Percentiles rank a stretch among this genome's conserved stretches.
Conservation (phyloP, 2,113 vertebrate species). For the Sphyrna mokarran region DNA sequence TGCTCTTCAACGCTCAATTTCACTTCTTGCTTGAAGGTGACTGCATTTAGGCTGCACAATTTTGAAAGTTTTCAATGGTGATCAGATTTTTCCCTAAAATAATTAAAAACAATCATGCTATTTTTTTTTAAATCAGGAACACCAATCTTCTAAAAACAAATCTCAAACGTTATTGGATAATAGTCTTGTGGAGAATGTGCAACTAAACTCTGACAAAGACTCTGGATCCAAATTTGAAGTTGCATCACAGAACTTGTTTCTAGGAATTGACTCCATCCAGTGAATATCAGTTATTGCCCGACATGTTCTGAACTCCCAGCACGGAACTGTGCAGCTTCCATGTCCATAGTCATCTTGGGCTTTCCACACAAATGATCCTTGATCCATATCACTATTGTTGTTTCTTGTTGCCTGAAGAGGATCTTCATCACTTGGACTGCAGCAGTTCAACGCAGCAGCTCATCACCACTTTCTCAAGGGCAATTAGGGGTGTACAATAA, state of each 20-base stretch:
- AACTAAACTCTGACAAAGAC: neutral
- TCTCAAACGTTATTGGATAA: neutral
- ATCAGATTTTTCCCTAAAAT: neutral
- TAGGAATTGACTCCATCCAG: neutral
- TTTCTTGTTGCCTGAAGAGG: neutral
- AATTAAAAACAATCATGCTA: neutral
- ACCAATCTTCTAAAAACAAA: neutral
- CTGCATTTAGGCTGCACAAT: neutral
- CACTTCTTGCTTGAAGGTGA: neutral
- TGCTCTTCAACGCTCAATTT: neutral
- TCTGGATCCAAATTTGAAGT: neutral
- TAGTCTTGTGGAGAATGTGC: neutral
- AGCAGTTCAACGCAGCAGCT: too few relatives aligned
- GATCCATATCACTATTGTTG: neutral
- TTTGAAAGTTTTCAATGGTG: neutral
- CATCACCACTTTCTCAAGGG: too few relatives aligned
- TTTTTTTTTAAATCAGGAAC: neutral
- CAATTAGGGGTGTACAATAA: too few relatives aligned
- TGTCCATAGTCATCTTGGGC: neutral
- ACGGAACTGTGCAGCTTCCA: neutral
- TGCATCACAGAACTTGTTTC: neutral
- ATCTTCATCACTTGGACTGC: too few relatives aligned
- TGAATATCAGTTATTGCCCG: neutral
- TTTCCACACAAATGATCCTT: neutral
- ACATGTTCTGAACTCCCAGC: neutral